A percentile compares a stretch with the other conserved stretches of the same genome.
Evolutionary conservation across 1,140 invertebrate genomes (phyloP).

Genomic region (Drosophila takahashii): DNA sequence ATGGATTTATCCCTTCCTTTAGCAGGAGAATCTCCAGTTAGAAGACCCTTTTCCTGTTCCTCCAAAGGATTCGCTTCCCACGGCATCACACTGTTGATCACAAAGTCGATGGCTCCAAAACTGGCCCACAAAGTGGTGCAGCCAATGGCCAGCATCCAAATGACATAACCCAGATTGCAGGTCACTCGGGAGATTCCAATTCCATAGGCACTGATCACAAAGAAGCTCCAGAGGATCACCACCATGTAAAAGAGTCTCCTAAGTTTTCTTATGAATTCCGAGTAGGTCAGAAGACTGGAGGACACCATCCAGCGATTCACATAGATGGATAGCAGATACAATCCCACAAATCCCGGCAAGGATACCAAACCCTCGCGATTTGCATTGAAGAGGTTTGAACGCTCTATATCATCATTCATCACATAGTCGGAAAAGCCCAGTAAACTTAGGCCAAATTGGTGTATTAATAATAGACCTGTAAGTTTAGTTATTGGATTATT

Average conservation of each 20-base stretch:
- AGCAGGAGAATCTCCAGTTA: not conserved
- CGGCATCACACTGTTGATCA: constrained; percentile 50
- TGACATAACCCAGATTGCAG: constrained; percentile 62
- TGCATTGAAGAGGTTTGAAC: constrained; percentile 89
- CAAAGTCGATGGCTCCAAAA: constrained; percentile 50
- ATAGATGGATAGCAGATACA: constrained; percentile 91
- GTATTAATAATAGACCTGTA: constrained; percentile 60
- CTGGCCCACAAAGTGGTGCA: constrained; percentile 33
- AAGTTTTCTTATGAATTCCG: constrained; percentile 49
- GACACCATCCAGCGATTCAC: constrained; percentile 79
- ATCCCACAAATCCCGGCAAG: constrained; percentile 91
- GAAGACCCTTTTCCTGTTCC: constrained; percentile 42
- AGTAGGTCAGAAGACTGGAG: constrained; percentile 38
- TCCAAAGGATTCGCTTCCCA: constrained; percentile 8
- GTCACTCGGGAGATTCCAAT: constrained; percentile 61
- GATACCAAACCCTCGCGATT: constrained; percentile 97
- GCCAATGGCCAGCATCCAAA: constrained; percentile 51
- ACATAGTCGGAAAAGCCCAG: constrained; percentile 90
- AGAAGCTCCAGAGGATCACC: constrained; percentile 37
- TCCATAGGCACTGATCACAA: constrained; percentile 15
- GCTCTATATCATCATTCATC: constrained; percentile 86
- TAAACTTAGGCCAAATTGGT: constrained; percentile 43
- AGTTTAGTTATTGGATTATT: constrained; percentile 81
- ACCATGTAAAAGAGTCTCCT: constrained; percentile 7
- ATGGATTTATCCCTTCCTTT: not conserved